Percentiles rank a stretch among this genome's conserved stretches.
Evolutionary conservation across 2,888 invertebrate genomes (phyloP).

Genomic region (Chalcosyrphus nemorum): DNA sequence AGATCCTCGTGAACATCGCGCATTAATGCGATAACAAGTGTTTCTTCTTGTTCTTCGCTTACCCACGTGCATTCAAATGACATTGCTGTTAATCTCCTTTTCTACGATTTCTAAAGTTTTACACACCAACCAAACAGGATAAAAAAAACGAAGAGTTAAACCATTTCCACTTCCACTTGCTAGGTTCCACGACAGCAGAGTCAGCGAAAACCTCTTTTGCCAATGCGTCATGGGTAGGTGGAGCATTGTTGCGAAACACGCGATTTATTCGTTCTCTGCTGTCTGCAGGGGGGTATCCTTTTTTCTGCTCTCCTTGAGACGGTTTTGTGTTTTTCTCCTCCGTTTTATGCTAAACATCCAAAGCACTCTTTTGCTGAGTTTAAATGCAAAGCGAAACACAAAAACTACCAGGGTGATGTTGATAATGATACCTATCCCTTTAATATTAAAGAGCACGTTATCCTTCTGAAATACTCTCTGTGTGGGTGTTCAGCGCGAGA

Average conservation of each 20-base stretch:
- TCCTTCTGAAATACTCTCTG: slow-evolving; percentile 44
- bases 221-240: slow-evolving; percentile 68
- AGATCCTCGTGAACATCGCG: slow-evolving; percentile 43
- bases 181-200: too few species aligned
- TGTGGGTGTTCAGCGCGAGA: background rate
- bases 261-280: slow-evolving; percentile 63
- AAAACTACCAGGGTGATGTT: slow-evolving; percentile 32
- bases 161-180: slow-evolving; percentile 24
- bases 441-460: slow-evolving; percentile 69
- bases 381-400: slow-evolving; percentile 52
- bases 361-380: slow-evolving; percentile 13
- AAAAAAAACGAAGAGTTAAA: background rate
- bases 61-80: slow-evolving; percentile 61
- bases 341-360: slow-evolving; percentile 18
- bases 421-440: slow-evolving; percentile 50
- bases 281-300: slow-evolving; percentile 21
- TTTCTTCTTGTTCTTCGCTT: slow-evolving; percentile 50
- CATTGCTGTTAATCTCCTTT: slow-evolving; percentile 55
- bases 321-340: slow-evolving; percentile 45
- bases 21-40: slow-evolving; percentile 70
- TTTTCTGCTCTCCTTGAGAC: slow-evolving; percentile 1
- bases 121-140: background rate
- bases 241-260: slow-evolving; percentile 64
- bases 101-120: slow-evolving; percentile 40
- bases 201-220: slow-evolving; percentile 13